Evolutionary conservation across 2,888 invertebrate genomes (phyloP), one percentile per base, ranked within the genome.

Genomic region (Parthenolecanium corni): DNA sequence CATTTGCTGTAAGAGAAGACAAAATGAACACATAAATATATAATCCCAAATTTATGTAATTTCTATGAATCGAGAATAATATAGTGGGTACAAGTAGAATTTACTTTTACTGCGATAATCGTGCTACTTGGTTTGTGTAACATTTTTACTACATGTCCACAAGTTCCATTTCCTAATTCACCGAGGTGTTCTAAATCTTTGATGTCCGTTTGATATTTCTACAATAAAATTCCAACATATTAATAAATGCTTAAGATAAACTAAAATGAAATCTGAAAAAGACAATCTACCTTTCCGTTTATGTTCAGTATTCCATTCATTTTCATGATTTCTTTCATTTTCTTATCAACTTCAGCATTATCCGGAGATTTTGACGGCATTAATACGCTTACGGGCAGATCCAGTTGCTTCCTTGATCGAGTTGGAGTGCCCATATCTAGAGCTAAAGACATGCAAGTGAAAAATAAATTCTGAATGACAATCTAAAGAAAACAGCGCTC

Each of bases 61-160:
- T 12, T 16, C 12, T 40, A 2, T 40, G 40, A 2, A n/a, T 16
- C 18, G 20, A 20, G 6, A 16, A 20, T 2, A 44, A 44, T n/a
- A 44, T 14, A 3, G 9, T 31, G 31, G 9, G n/a, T n/a, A 5
- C 6, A 44, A 44, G 36, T 36, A 64, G 62, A 25, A 66, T 71
- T 73, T 74, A 89, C 89, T 79, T 96, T 96, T 2, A 96, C 96
- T 68, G 96, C 96, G 71, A 96, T 91, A 64, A 91, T 82, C 69
- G 85, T 83, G 42, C 81, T 81, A 65, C 92, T 92, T 1, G 86
- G 85, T 73, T 81, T 84, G 74, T 96, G 96, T 68, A 82, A 77
- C 95, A 96, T 96, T 77, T 94, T 94, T 38, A 94, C 89, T 9
- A 98, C 97, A 74, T 95, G 94, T 9, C 97, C 97, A 73, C 96